Percentiles rank a stretch among this genome's conserved stretches.
Evolutionary conservation across 2,888 invertebrate genomes (phyloP).

Genomic region (Vannuccia rotundouncinata): DNA sequence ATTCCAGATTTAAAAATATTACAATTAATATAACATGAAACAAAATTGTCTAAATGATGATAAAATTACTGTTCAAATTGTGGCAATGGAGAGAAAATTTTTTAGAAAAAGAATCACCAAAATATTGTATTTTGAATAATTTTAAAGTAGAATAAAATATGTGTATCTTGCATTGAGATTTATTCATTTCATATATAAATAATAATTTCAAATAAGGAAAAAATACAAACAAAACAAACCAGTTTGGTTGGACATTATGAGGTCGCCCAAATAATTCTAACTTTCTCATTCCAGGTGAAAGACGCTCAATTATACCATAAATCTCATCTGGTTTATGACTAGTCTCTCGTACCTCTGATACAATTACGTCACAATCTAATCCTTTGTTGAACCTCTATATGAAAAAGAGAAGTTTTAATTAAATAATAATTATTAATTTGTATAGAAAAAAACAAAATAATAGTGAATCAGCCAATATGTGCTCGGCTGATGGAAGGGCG

Average conservation of each 20-base stretch:
- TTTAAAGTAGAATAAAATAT: no score
- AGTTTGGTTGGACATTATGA: conserved; percentile 94
- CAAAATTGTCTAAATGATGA: no score
- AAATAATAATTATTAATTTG: no score
- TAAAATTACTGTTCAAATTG: no score
- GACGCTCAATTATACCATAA: conserved; percentile 89
- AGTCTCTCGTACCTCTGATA: conserved; percentile 89
- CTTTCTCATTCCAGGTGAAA: conserved; percentile 91
- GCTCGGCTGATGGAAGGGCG: no score
- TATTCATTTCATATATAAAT: neutral
- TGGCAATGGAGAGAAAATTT: neutral
- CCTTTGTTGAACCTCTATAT: conserved; percentile 61
- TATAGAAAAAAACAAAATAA: no score
- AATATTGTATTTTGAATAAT: no score
- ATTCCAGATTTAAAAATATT: conserved; percentile 37
- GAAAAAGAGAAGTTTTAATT: neutral
- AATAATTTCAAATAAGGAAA: no score
- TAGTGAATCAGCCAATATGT: no score
- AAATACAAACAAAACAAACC: no score
- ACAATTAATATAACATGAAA: neutral
- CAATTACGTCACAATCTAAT: conserved; percentile 92
- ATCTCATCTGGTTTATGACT: conserved; percentile 97
- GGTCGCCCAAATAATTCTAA: conserved; percentile 92
- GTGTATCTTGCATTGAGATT: no score
- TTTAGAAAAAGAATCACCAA: conserved; percentile 8